A percentile compares a stretch with the other conserved stretches of the same genome.
Conservation (phyloP, 2,113 vertebrate genomes). For the Sitta europaea region DNA sequence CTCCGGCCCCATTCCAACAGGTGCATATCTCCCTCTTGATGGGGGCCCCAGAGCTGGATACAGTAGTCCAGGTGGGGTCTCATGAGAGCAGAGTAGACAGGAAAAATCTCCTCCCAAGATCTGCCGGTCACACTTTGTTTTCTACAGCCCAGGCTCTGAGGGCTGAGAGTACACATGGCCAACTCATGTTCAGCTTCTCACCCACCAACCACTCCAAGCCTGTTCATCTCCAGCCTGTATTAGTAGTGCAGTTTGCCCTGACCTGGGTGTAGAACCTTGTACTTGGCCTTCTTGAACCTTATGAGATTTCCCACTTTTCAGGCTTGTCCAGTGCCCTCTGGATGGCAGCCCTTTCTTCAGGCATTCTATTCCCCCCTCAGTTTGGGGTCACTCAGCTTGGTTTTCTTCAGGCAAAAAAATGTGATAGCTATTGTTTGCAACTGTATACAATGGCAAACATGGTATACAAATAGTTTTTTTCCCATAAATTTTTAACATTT, state of each 20-base stretch:
- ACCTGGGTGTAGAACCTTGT: neutral
- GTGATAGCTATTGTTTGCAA: neutral
- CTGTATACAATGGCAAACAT: neutral
- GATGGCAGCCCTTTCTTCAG: neutral
- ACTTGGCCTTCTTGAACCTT: neutral
- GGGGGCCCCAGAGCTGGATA: rapidly evolving
- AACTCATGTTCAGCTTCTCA: neutral
- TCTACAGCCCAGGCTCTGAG: no score
- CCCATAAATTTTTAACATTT: neutral
- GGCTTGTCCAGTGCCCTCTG: neutral
- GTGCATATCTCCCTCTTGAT: neutral
- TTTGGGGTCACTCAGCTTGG: neutral
- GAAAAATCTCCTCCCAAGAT: neutral
- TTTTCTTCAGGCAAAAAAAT: neutral
- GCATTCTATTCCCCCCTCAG: rapidly evolving
- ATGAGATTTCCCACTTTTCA: neutral
- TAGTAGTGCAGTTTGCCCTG: rapidly evolving
- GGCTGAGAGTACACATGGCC: rapidly evolving
- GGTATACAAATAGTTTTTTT: rapidly evolving
- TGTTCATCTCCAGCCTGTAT: rapidly evolving
- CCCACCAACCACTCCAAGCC: neutral
- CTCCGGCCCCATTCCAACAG: neutral
- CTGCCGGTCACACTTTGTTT: neutral
- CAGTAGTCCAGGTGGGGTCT: neutral
- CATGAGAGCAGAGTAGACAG: neutral